Base-by-base conservation (phyloP, 2,113 vertebrate species). In the Beaufortia kweichowensis region DNA sequence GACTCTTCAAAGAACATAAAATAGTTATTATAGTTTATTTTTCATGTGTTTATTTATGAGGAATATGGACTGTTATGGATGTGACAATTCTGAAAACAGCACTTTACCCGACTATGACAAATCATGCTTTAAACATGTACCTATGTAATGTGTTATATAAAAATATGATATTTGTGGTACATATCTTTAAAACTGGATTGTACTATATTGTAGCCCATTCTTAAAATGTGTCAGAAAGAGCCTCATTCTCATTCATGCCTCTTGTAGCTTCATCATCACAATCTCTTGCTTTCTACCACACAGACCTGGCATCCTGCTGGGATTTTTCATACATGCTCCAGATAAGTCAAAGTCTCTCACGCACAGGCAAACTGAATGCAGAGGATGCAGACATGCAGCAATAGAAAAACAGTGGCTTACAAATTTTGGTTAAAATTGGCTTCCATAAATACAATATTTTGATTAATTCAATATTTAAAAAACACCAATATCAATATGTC, bases 321-420 rank as follows among this genome's bases (percentile, higher is more conserved):
- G 65, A 50, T 70, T 19, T 21, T 43, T 61, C 61, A 75, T 50
- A 69, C 57, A 75, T 64, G 59, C 63, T 82, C 57, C 62, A 75
- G 74, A 75, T 78, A 78, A 81, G 68, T 75, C 71, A 75, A 67
- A 39, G n/a, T 14, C 10, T 1, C 41, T 74, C 21, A 39, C 14
- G 57, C 10, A 17, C 8, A 72, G 7, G 31, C 9, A 39, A 3
- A 11, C 19, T 19, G 6, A 39, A 24, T 14, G 53, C 14, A 28
- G n/a, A 53, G 21, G 17, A 43, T 7, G 31, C 5, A 15, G 11
- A 62, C 12, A 43, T 15, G 7, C 10, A 69, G 50, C 48, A 39
- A 66, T 1, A 57, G 26, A 57, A n/a, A n/a, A n/a, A 41, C 35
- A 24, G 14, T 66, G 63, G 17, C 63, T 41, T 48, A n/a, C n/a